Evolutionary conservation across 1,140 invertebrate genomes (phyloP), one percentile per base, ranked within the genome.

Genomic region (Temnothorax curvispinosus): DNA sequence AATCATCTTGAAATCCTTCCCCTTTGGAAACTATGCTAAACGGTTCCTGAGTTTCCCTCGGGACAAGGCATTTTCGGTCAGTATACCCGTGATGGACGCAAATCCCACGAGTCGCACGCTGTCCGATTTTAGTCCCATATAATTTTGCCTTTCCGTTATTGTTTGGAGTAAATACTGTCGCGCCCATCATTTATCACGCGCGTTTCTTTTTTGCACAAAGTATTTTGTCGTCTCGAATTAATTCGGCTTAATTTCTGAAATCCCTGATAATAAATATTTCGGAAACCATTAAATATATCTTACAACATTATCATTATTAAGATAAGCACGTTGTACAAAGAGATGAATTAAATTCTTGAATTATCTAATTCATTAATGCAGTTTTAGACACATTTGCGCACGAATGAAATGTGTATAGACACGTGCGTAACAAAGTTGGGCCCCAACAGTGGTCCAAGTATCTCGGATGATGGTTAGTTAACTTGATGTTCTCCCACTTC

Each of bases 21-120:
- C 15, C 52, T 18, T 82, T 58, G 80, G 69, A 74, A 82, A 74
- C 38, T 82, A 71, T 54, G 77, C 47, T 81, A 81, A 81, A 54
- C n/a, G 76, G 27, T 78, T 50, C 15, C 76, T 35, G 15, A 27
- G 27, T 11, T 60, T 38, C 41, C 41, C 41, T 8, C 6, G 69
- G 54, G 69, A 38, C 38, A 38, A 21, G 35, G 15, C 74, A 60
- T 54, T 62, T 27, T 50, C 54, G 69, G 69, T 27, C 69, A 75
- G 27, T 60, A 15, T 50, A 84, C 21, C 54, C 64, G 21, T 27
- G 65, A 71, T 60, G 21, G 35, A 56, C 44, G 41, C 67, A 47
- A 60, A n/a, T 56, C 38, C 13, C 65, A 27, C 21, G 35, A 21
- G 67, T 80, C 32, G 27, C 35, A 41, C 32, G 32, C n/a, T 58